Base-by-base conservation (phyloP, 2,888 invertebrate species). In the Agrochola lota region DNA sequence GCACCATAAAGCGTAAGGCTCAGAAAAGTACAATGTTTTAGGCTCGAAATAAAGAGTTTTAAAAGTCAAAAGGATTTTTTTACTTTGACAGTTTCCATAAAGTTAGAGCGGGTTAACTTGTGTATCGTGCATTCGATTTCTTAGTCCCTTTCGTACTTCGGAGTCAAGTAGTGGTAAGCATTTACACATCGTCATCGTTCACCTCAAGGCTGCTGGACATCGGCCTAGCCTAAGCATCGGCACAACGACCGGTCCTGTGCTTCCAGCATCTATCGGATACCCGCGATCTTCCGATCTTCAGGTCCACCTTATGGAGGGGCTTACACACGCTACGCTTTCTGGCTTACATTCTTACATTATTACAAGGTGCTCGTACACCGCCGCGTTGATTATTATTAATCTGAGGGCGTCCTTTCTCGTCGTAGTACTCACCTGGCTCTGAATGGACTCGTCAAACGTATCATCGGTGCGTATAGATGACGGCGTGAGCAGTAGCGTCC, bases 361-460 rank as follows among this genome's bases (percentile, higher is more conserved):
- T 43, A 66, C 9, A 57, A 59, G 35, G 9, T 35, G 3, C 15
- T 23, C 52, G 6, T 17, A 17, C 35, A 17, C 17, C 9, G 6
- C 12, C 15, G 15, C 52, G 30, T 35, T 52, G 23, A 52, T 8
- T 30, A 8, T 30, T 46, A 68, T 52, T 68, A 23, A 57, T 57
- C 35, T 57, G 11, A 55, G 55, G n/a, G 17, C 35, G 35, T 55
- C 6, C 11, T n/a, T n/a, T 69, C 4, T 69, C 20, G 59, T 40
- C 17, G 35, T n/a, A n/a, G 46, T 40, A 90, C 94, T 94, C 89
- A 97, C 97, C 97, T 97, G 97, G 91, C 97, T 97, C 59, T 94
- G 94, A 71, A 97, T 97, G 74, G 97, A 97, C 85, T 97, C 97
- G 84, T 96, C 96, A 52, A 94, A 60, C 12, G 94, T 94, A 23